These are phyloP conservation scores for Cynaeus angustus DNA, from an alignment of 2,888 invertebrate species.

Conservation along the genomic window DNA sequence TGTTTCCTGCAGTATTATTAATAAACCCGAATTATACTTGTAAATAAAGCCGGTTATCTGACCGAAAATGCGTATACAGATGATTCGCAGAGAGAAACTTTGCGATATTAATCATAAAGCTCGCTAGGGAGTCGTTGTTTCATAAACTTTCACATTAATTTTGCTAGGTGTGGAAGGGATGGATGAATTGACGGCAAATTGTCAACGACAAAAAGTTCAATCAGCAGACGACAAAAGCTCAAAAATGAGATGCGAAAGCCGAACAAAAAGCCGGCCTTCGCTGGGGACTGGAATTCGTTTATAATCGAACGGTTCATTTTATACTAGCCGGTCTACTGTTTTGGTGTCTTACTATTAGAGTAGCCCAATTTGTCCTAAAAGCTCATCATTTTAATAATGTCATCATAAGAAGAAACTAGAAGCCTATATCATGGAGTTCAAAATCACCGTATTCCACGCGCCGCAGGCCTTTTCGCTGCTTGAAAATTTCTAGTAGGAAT, in stretches of 20 bases:
- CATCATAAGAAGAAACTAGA: too few relatives aligned
- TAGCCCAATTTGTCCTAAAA: too few relatives aligned
- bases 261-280: not conserved
- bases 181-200: slow-evolving; percentile 6
- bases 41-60: slow-evolving; percentile 31
- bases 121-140: slow-evolving; percentile 7
- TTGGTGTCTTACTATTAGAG: too few relatives aligned
- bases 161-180: slow-evolving; percentile 10
- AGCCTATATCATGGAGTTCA: too few relatives aligned
- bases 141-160: slow-evolving; percentile 13
- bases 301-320: too few relatives aligned
- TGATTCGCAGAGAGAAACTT: slow-evolving; percentile 21
- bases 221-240: not conserved
- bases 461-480: too few relatives aligned
- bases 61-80: slow-evolving; percentile 27
- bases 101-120: slow-evolving; percentile 16
- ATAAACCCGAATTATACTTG: slow-evolving; percentile 36
- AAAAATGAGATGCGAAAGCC: slow-evolving; percentile 7
- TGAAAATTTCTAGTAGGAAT: too few relatives aligned
- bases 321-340: too few relatives aligned
- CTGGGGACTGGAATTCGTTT: not conserved
- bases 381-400: too few relatives aligned
- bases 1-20: slow-evolving; percentile 26
- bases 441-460: too few relatives aligned
- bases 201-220: slow-evolving; percentile 1